Percentiles rank a stretch among this genome's conserved stretches.
These are phyloP conservation scores for Diarsia rubi DNA, from an alignment of 2,888 invertebrate species.

Conservation along the genomic window DNA sequence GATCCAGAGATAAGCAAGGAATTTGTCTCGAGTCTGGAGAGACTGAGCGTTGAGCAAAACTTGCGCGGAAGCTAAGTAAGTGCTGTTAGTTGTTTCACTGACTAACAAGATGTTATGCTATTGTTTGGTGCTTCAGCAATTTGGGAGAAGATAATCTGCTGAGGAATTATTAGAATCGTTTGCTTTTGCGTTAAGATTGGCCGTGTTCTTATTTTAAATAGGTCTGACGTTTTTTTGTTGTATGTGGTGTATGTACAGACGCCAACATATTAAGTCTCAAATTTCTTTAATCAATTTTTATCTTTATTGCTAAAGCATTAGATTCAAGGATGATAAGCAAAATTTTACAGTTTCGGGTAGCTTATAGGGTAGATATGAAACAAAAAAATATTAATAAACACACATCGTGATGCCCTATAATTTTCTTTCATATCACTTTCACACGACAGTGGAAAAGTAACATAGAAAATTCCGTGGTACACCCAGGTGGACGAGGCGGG, in stretches of 20 bases:
- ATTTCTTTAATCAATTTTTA: too few species aligned
- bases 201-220: background rate
- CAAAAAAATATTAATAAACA: too few species aligned
- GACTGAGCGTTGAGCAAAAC: conserved; percentile 41
- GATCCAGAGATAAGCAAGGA: conserved; percentile 52
- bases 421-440: background rate
- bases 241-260: background rate
- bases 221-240: background rate
- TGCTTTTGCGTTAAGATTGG: background rate
- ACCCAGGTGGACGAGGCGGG: too few species aligned
- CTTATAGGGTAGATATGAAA: too few species aligned
- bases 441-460: background rate
- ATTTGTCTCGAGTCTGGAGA: conserved; percentile 58
- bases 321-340: too few species aligned
- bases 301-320: too few species aligned
- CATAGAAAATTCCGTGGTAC: too few species aligned
- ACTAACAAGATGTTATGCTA: conserved; percentile 17
- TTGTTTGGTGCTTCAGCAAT: conserved; percentile 1
- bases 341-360: too few species aligned
- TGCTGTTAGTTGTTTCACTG: conserved; percentile 22
- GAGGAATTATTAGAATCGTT: background rate
- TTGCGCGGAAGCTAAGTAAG: conserved; percentile 37
- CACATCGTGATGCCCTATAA: too few species aligned
- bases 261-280: too few species aligned
- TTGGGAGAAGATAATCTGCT: background rate